Base-by-base conservation (phyloP, 2,797 vertebrate genomes). In the Lates japonicus region DNA sequence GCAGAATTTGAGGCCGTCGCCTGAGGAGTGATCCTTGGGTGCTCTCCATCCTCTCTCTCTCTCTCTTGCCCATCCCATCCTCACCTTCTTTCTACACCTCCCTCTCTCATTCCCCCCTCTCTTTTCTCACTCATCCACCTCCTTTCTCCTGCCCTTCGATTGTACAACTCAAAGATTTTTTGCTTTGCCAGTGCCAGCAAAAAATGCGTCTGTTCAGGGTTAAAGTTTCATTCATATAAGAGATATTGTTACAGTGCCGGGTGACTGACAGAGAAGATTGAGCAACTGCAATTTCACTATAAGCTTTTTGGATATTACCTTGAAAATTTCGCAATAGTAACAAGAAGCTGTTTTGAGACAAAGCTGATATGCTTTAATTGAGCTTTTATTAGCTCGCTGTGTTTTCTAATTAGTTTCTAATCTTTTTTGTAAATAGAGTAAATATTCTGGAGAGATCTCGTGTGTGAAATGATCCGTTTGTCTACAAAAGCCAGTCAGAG, bases 1-100 rank as follows among this genome's bases (percentile, higher is more conserved):
- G 90, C 92, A 90, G 87, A 94, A 94, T 94, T 91, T 85, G 92
- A 94, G 92, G 86, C 83, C 2, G 71, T 29, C 25, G n/a, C n/a
- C n/a, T n/a, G n/a, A n/a, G n/a, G n/a, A n/a, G n/a, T n/a, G n/a
- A n/a, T n/a, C n/a, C n/a, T n/a, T n/a, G n/a, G n/a, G n/a, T n/a
- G n/a, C n/a, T n/a, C n/a, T n/a, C n/a, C n/a, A n/a, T n/a, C n/a
- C 63, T 69, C 65, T 41, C 65, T 41, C 35, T 55, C 1, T 57
- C 39, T 55, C 1, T 57, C 39, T 58, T 46, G n/a, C 3, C 31
- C 67, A 13, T n/a, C 19, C 49, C 66, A 35, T n/a, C 59, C 25
- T 86, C 17, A 48, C 11, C n/a, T 61, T 52, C 44, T 86, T 74
- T 76, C 69, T 57, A 77, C 74, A 66, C 64, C 59, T 58, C 59